Percentiles rank a stretch among this genome's conserved stretches.
Evolutionary conservation across 92 coral and sea anemone genomes (phyloP).

Genomic region (Muricea muricata): DNA sequence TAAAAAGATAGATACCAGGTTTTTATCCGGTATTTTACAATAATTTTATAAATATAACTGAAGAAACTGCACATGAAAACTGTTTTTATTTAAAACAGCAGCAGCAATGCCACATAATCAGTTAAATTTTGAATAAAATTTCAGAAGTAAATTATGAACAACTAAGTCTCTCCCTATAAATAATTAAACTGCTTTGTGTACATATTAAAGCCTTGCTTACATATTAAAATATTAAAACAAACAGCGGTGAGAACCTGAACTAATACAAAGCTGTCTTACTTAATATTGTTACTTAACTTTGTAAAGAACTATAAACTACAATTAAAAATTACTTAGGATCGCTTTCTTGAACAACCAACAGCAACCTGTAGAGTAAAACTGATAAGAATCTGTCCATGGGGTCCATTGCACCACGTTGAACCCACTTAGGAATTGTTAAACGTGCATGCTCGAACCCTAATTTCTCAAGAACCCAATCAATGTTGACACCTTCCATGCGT

Average conservation of each 20-base stretch:
- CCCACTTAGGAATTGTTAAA: conserved; percentile 98
- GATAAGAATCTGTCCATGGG: conserved; percentile 96
- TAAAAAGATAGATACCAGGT: too few species aligned
- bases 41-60: too few species aligned
- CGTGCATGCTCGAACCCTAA: conserved; percentile 97
- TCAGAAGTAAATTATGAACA: too few species aligned
- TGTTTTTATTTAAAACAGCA: too few species aligned
- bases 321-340: conserved; percentile 10
- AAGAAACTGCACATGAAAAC: not conserved
- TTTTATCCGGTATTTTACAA: too few species aligned
- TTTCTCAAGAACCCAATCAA: conserved; percentile 98
- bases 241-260: too few species aligned
- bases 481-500: conserved; percentile 96
- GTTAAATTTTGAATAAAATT: too few species aligned
- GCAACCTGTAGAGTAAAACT: conserved; percentile 81
- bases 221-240: not conserved
- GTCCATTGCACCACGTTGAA: conserved; percentile 99
- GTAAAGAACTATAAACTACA: not conserved
- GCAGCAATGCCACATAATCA: too few species aligned
- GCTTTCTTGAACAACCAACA: conserved; percentile 88
- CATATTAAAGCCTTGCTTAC: not conserved
- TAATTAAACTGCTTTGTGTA: too few species aligned
- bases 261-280: not conserved
- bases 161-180: too few species aligned
- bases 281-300: not conserved